Percentiles rank a stretch among this genome's conserved stretches.
phyloP scores from a whole-genome alignment of 2,113 vertebrate genomes.

The Leuciscus idus region DNA sequence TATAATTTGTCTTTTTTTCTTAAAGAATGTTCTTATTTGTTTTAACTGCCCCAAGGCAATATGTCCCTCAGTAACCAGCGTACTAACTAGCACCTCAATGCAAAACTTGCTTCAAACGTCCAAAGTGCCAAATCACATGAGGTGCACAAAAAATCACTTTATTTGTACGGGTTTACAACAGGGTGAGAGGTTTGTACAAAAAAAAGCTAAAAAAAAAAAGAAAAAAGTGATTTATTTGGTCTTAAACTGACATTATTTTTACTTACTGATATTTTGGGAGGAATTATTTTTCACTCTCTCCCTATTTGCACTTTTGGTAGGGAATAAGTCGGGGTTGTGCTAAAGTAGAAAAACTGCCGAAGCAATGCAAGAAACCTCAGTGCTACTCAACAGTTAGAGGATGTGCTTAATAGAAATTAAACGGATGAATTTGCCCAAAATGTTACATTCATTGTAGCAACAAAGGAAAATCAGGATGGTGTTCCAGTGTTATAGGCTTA shows the following conservation, averaged over 20 bases:
- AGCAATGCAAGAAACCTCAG: conserved; percentile 40
- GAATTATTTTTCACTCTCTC: conserved; percentile 14
- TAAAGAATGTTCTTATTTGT: neutral
- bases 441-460: neutral
- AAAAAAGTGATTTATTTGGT: conserved; percentile 69
- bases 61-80: conserved; percentile 66
- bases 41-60: conserved; percentile 49
- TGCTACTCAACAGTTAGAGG: neutral
- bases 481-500: conserved; percentile 12
- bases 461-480: neutral
- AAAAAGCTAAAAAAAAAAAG: conserved; percentile 1
- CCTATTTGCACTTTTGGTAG: conserved; percentile 50
- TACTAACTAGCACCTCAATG: conserved; percentile 80
- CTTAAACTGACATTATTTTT: conserved; percentile 74
- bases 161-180: conserved; percentile 69
- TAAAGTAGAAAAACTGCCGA: conserved; percentile 37
- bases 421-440: neutral
- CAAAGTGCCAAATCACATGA: conserved; percentile 78
- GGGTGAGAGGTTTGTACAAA: conserved; percentile 76
- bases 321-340: conserved; percentile 10
- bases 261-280: conserved; percentile 33
- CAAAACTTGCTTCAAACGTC: conserved; percentile 73
- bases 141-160: conserved; percentile 58
- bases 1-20: neutral
- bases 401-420: neutral